Conservation (phyloP, 2,113 vertebrate species). For the Tragelaphus imberbis region DNA sequence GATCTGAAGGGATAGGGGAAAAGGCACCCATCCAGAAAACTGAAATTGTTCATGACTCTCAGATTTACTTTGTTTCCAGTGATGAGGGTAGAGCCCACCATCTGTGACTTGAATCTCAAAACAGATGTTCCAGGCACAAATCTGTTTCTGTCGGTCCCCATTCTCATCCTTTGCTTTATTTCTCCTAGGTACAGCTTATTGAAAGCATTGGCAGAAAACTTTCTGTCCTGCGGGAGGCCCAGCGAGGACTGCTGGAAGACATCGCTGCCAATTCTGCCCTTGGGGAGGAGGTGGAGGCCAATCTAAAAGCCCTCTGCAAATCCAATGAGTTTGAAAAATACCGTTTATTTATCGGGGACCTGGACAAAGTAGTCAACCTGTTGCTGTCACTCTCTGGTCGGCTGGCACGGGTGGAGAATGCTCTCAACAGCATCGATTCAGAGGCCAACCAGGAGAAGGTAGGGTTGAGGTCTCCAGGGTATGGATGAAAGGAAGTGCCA, state of each 20-base stretch:
- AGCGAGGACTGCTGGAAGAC: constrained; percentile 92
- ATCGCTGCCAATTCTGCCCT: constrained; percentile 89
- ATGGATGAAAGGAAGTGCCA: background rate
- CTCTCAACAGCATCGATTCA: constrained; percentile 85
- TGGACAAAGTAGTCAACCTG: constrained; percentile 96
- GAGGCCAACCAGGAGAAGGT: constrained; percentile 89
- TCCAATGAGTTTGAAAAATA: constrained; percentile 97
- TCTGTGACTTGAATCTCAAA: background rate
- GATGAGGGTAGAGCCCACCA: background rate
- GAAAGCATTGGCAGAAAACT: constrained; percentile 95
- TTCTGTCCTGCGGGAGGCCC: constrained; percentile 90
- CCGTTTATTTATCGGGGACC: constrained; percentile 94
- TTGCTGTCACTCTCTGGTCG: constrained; percentile 93
- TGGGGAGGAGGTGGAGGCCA: constrained; percentile 90
- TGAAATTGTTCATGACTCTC: background rate
- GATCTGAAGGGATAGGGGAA: background rate
- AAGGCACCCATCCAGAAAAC: background rate
- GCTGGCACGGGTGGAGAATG: constrained; percentile 91
- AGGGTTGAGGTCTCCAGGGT: background rate
- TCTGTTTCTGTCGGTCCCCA: background rate
- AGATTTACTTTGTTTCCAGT: background rate
- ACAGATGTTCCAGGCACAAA: background rate
- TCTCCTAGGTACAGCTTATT: constrained; percentile 90
- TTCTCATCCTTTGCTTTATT: constrained; percentile 14
- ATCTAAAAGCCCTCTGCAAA: constrained; percentile 90